Base-by-base conservation (phyloP, 2,113 vertebrate genomes). In the Scalopus aquaticus region DNA sequence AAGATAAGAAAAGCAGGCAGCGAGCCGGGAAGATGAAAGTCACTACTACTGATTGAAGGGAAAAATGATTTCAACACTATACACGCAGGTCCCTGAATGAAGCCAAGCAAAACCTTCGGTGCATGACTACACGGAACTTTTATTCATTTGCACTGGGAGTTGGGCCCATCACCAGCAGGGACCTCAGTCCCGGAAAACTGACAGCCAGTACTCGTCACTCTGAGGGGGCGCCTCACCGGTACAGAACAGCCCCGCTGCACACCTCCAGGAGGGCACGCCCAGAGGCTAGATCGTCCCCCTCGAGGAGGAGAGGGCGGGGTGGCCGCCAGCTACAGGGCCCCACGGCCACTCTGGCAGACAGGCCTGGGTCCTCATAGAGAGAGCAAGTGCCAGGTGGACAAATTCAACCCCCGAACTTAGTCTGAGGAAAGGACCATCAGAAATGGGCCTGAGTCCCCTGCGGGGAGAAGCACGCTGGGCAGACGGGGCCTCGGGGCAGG, bases 91-190 rank as follows among this genome's bases (percentile, higher is more conserved):
- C 67, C 72, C 28, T 22, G 37, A 85, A 77, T 44, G 60, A 81
- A 32, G 64, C 13, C 92, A 98, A 93, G 93, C 6, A 67, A 88
- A 87, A 5, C 20, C 64, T 88, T 54, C 32, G 44, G 93, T 86
- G 91, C 72, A 0, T 74, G 73, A 96, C 94, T 79, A 88, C 94
- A 94, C 91, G 97, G 97, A 94, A 96, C 90, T 94, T 98, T 98
- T 98, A 98, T 98, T 98, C 79, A 94, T 97, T 95, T 98, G 95
- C 90, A 97, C 96, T 96, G 96, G 74, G 86, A 97, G 92, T 88
- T 95, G 76, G 93, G 93, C 94, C 98, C 95, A 91, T 84, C 85
- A 92, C 97, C 98, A 97, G 96, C 97, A 97, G 96, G 85, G 93
- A 95, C 84, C 97, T 95, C 82, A 84, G 39, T 70, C 93, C 95